These are phyloP conservation scores for Prunella fulvescens DNA, from an alignment of 2,113 vertebrate species.

Conservation along the genomic window DNA sequence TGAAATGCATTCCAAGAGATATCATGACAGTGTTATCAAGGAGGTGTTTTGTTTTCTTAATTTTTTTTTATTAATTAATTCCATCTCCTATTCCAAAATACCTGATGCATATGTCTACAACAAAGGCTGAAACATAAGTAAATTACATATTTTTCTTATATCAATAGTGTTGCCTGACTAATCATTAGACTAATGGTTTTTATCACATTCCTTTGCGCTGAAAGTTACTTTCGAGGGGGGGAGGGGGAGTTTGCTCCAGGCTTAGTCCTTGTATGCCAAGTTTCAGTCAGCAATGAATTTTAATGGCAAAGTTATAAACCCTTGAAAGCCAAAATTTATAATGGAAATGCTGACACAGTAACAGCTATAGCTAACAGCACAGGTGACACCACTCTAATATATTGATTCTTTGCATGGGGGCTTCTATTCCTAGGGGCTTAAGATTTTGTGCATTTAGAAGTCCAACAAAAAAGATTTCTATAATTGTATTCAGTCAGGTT, in stretches of 20 bases:
- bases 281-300: conserved; percentile 53
- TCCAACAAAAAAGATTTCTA: not conserved
- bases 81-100: not conserved
- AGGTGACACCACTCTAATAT: conserved; percentile 27
- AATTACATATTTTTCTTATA: not conserved
- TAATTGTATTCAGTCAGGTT: not conserved
- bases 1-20: not conserved
- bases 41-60: not conserved
- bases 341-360: conserved; percentile 60
- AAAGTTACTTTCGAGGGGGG: not conserved
- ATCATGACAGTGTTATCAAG: not conserved
- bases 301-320: conserved; percentile 53
- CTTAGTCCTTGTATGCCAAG: conserved; percentile 40
- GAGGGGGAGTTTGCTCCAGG: conserved; percentile 11
- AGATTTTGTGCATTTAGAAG: not conserved
- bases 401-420: not conserved
- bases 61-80: not conserved
- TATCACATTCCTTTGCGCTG: conserved; percentile 36
- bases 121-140: not conserved
- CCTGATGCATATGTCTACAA: not conserved
- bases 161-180: not conserved
- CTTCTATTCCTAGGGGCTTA: not conserved
- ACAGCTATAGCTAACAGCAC: conserved; percentile 36
- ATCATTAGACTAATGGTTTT: conserved; percentile 55
- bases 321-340: conserved; percentile 47